Conservation (phyloP, 2,113 vertebrate genomes). For the Prietella phreatophila region DNA sequence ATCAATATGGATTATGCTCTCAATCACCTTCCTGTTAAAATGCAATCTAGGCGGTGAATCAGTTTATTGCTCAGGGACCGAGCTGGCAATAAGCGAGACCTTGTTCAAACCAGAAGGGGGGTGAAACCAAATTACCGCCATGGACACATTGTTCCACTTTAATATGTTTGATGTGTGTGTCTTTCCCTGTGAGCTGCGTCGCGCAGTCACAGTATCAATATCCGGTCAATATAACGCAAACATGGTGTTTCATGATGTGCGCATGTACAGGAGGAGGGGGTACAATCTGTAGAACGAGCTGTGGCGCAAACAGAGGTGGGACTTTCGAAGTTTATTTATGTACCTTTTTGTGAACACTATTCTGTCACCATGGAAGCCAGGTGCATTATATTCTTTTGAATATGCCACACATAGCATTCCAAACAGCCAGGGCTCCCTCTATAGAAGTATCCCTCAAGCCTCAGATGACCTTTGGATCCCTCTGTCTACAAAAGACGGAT, state of each 20-base stretch:
- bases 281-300: conserved; percentile 8
- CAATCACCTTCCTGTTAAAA: conserved; percentile 78
- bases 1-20: conserved; percentile 77
- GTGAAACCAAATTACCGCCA: conserved; percentile 63
- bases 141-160: conserved; percentile 61
- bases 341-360: conserved; percentile 24
- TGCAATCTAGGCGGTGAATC: conserved; percentile 73
- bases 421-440: conserved; percentile 29
- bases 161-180: conserved; percentile 57
- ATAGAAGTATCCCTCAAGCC: conserved; percentile 29
- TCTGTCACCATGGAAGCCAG: conserved; percentile 36
- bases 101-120: conserved; percentile 52
- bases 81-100: conserved; percentile 61
- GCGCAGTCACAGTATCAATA: conserved; percentile 47
- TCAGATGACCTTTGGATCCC: conserved; percentile 29
- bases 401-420: conserved; percentile 27
- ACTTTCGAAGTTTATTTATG: conserved; percentile 17
- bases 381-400: conserved; percentile 40
- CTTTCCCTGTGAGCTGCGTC: conserved; percentile 54
- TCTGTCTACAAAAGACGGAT: conserved; percentile 36
- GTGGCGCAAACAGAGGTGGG: conserved; percentile 48
- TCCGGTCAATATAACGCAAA: conserved; percentile 47
- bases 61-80: conserved; percentile 74
- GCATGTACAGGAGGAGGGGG: conserved; percentile 29
- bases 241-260: conserved; percentile 38